A percentile compares a stretch with the other conserved stretches of the same genome.
Conservation (phyloP, 2,113 vertebrate species). For the Hyla sarda region DNA sequence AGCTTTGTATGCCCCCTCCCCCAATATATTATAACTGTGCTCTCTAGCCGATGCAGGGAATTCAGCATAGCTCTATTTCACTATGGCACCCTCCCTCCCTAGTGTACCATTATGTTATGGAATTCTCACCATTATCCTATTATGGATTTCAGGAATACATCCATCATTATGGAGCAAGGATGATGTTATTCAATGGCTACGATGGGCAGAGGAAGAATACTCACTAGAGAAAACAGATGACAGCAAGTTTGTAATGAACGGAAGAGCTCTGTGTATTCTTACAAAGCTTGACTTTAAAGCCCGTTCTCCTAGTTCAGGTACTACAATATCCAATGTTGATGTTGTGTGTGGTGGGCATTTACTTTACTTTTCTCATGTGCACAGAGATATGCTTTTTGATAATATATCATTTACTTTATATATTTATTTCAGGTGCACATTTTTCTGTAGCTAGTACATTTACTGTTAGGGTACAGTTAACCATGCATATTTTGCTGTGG, state of each 20-base stretch:
- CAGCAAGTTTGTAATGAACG: conserved; percentile 87
- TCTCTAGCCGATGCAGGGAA: too few species aligned
- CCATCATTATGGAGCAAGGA: conserved; percentile 90
- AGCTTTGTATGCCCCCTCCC: too few species aligned
- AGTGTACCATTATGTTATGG: not conserved
- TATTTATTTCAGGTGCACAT: not conserved
- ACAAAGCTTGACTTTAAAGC: conserved; percentile 92
- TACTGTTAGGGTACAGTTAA: not conserved
- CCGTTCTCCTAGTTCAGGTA: conserved; percentile 89
- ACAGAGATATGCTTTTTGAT: not conserved
- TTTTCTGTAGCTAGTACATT: not conserved
- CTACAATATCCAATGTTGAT: too few species aligned
- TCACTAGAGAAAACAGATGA: conserved; percentile 73
- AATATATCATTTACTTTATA: not conserved
- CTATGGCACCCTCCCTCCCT: too few species aligned
- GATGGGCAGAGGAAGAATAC: conserved; percentile 90
- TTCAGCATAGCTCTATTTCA: too few species aligned
- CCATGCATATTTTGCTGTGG: too few species aligned
- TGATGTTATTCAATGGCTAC: conserved; percentile 87
- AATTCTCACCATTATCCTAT: not conserved
- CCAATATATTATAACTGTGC: too few species aligned
- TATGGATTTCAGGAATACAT: conserved; percentile 83
- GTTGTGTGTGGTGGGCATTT: not conserved
- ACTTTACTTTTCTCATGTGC: not conserved
- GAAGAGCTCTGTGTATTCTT: conserved; percentile 88